Evolutionary conservation across 2,888 invertebrate species (phyloP).

Genomic region (Hecatera dysodea): DNA sequence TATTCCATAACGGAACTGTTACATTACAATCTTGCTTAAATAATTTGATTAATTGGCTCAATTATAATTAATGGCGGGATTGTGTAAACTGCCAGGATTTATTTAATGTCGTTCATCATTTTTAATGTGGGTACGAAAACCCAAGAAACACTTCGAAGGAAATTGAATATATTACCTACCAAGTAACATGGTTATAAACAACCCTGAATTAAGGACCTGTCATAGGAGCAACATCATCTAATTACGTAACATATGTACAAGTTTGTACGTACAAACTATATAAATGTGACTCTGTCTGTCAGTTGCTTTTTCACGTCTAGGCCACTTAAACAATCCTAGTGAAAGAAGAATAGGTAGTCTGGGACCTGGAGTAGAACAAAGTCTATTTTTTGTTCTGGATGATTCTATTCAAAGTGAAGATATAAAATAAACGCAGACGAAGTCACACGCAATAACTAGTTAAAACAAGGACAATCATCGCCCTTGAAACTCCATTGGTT

Average conservation of each 20-base stretch:
- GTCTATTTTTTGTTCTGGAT: too few species aligned
- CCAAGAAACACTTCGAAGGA: not conserved
- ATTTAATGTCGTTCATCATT: conserved; percentile 36
- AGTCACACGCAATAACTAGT: not conserved
- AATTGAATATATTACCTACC: conserved; percentile 32
- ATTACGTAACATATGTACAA: conserved; percentile 14
- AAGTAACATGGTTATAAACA: conserved; percentile 27
- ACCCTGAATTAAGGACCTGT: conserved; percentile 35
- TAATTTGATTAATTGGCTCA: conserved; percentile 26
- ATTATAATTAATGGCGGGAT: conserved; percentile 16
- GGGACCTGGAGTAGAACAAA: too few species aligned
- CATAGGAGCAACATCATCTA: conserved; percentile 12
- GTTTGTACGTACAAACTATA: not conserved
- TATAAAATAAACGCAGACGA: not conserved
- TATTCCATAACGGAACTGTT: conserved; percentile 22
- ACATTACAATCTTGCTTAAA: conserved; percentile 15
- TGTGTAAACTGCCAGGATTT: conserved; percentile 19
- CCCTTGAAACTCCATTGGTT: conserved; percentile 25
- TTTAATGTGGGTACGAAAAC: conserved; percentile 27
- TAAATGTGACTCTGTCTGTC: not conserved
- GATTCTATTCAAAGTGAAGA: too few species aligned
- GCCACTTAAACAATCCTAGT: too few species aligned
- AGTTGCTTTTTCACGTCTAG: not conserved
- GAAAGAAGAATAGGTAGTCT: too few species aligned
- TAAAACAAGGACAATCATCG: conserved; percentile 10